Evolutionary conservation across 1,140 invertebrate genomes (phyloP), one percentile per base, ranked within the genome.

Genomic region (Macrobrachium nipponense): DNA sequence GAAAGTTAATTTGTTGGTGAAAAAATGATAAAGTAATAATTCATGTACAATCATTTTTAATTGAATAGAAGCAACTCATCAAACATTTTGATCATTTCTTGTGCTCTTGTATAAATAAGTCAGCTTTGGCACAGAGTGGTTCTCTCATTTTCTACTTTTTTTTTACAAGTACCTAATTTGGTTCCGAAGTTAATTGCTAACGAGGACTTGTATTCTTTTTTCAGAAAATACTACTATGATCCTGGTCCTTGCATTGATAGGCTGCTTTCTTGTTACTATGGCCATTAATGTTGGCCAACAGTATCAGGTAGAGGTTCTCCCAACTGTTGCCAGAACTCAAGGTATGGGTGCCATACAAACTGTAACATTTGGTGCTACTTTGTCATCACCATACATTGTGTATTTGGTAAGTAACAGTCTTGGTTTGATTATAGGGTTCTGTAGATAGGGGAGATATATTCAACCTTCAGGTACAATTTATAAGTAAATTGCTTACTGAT

Each of bases 241-340:
- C 20, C 60, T 80, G 15, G 5, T 0, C 20, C 27, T 78, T 51
- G 83, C 83, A 18, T 36, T 85, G 61, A n/a, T 78, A 51, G 76
- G 75, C 11, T 27, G 83, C 61, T 85, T 59, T 23, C 23, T 72
- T 14, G 58, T 60, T 15, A 79, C 83, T 5, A 43, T 85, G 62
- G 60, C 75, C n/a, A 70, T 61, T 23, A 85, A 85, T 61, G 44
- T 27, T 23, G 58, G 66, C 18, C 23, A 43, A 8, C 59, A 62
- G 75, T 80, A 85, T 44, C 43, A n/a, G 14, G 68, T 85, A 20
- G 83, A 85, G 83, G 20, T 85, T n/a, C 58, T 85, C 51, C 60
- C 83, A 0, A 79, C 77, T 12, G 77, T 79, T 51, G 77, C 77
- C 60, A 51, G 77, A n/a, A 20, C 51, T 12, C 51, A 61, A 27